Percentiles rank a stretch among this genome's conserved stretches.
phyloP scores from a whole-genome alignment of 1,140 invertebrate genomes.

The Drosophila orena region DNA sequence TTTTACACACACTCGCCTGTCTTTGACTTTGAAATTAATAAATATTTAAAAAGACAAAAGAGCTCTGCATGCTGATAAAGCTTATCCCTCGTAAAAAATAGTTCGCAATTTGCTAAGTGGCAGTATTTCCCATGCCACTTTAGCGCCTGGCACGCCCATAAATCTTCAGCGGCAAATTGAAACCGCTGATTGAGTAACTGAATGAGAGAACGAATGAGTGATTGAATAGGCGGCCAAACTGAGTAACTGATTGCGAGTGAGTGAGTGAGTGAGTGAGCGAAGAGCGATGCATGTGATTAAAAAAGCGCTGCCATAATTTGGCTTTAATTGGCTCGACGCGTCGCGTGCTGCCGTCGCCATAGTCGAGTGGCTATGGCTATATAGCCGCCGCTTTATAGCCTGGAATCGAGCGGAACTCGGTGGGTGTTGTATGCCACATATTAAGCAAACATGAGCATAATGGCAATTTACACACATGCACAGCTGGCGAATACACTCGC shows the following conservation, averaged over 20 bases:
- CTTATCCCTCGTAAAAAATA: not conserved
- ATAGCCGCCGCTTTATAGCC: conserved; percentile 10
- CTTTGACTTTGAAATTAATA: too few species aligned
- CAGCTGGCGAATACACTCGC: conserved; percentile 10
- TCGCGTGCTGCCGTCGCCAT: conserved; percentile 54
- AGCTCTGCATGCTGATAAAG: not conserved
- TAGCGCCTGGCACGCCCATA: conserved; percentile 54
- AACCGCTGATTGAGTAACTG: conserved; percentile 44
- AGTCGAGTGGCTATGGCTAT: conserved; percentile 4
- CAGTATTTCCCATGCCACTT: conserved; percentile 28
- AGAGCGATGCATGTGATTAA: conserved; percentile 73
- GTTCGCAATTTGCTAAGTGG: not conserved
- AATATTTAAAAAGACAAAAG: too few species aligned
- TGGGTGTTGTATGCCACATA: conserved; percentile 66
- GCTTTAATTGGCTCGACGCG: conserved; percentile 78
- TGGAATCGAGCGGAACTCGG: conserved; percentile 32
- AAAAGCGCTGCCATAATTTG: conserved; percentile 74
- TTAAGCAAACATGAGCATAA: conserved; percentile 82
- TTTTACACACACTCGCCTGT: too few species aligned
- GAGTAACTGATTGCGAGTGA: conserved; percentile 12
- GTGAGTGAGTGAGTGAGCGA: not conserved
- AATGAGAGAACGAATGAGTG: conserved; percentile 24
- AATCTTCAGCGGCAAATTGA: conserved; percentile 69
- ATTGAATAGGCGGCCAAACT: conserved; percentile 15
- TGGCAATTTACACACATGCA: conserved; percentile 58